These are phyloP conservation scores for Scaptodrosophila latifasciaeformis DNA, from an alignment of 2,888 invertebrate species.

Conservation along the genomic window DNA sequence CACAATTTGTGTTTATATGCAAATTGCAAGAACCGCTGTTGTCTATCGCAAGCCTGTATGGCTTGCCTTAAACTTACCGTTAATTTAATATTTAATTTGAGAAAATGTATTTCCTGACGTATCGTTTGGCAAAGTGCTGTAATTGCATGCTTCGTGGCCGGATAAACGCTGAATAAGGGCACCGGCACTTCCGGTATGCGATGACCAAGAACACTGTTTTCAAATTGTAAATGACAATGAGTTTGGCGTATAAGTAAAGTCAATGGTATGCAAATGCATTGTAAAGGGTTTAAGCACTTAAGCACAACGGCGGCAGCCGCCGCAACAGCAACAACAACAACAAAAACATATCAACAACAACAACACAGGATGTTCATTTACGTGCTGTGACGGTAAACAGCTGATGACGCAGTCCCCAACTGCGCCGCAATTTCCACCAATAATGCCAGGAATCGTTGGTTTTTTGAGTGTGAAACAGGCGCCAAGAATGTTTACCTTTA, in stretches of 20 bases:
- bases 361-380: too few relatives aligned
- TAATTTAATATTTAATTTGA: constrained; percentile 75
- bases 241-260: constrained; percentile 44
- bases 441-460: constrained; percentile 1
- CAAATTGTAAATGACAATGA: constrained; percentile 15
- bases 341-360: constrained; percentile 6
- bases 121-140: constrained; percentile 78
- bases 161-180: constrained; percentile 77
- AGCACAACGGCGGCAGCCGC: constrained; percentile 35
- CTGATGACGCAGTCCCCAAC: constrained; percentile 16
- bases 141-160: constrained; percentile 78
- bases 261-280: constrained; percentile 31
- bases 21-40: constrained; percentile 14
- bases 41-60: constrained; percentile 37
- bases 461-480: constrained; percentile 21
- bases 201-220: constrained; percentile 75
- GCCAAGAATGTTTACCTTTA: constrained; percentile 3
- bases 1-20: constrained; percentile 17
- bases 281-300: constrained; percentile 54
- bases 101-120: constrained; percentile 77
- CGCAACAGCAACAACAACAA: constrained; percentile 11
- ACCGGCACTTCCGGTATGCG: constrained; percentile 76
- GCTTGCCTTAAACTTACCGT: constrained; percentile 72
- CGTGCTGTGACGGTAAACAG: constrained; percentile 32
- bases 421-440: not conserved